These are phyloP conservation scores for Geotrypetes seraphini DNA, from an alignment of 2,797 vertebrate genomes.

Conservation along the genomic window DNA sequence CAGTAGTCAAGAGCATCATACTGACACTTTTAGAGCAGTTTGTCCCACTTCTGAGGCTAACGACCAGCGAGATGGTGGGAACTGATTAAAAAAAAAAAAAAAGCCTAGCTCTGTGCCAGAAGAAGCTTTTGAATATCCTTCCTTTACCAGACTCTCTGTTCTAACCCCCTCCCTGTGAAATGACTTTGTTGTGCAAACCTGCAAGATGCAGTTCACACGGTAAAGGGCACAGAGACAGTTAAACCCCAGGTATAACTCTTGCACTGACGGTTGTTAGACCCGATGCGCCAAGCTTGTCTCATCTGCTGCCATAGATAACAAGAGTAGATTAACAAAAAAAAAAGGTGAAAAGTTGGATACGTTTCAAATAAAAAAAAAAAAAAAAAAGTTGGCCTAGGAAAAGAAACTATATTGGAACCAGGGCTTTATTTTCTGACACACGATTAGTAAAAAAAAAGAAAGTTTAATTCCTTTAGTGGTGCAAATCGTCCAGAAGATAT, in stretches of 20 bases:
- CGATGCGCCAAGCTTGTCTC: background rate
- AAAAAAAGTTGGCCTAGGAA: background rate
- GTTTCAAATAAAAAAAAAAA: background rate
- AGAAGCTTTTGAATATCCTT: constrained; percentile 35
- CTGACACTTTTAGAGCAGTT: constrained; percentile 17
- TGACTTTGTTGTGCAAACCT: constrained; percentile 31
- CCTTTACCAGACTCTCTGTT: constrained; percentile 13
- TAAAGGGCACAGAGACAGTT: constrained; percentile 26
- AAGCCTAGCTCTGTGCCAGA: constrained; percentile 16
- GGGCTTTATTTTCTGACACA: background rate
- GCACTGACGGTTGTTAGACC: constrained; percentile 4
- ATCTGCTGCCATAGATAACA: background rate
- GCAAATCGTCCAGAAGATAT: too few relatives aligned
- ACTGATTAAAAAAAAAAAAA: too few relatives aligned
- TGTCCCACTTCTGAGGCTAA: constrained; percentile 51
- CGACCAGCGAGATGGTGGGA: constrained; percentile 49
- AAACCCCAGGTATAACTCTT: constrained; percentile 15
- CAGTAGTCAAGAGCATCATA: constrained; percentile 18
- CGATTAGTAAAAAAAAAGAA: too few relatives aligned
- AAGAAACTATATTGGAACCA: background rate
- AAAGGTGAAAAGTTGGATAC: too few relatives aligned
- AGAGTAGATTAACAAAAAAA: background rate
- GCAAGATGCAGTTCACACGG: constrained; percentile 39
- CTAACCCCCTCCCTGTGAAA: constrained; percentile 24
- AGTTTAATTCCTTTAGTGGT: too few relatives aligned